Percentiles rank a stretch among this genome's conserved stretches.
Evolutionary conservation across 2,888 invertebrate genomes (phyloP).

Genomic region (Bellardia pandia): DNA sequence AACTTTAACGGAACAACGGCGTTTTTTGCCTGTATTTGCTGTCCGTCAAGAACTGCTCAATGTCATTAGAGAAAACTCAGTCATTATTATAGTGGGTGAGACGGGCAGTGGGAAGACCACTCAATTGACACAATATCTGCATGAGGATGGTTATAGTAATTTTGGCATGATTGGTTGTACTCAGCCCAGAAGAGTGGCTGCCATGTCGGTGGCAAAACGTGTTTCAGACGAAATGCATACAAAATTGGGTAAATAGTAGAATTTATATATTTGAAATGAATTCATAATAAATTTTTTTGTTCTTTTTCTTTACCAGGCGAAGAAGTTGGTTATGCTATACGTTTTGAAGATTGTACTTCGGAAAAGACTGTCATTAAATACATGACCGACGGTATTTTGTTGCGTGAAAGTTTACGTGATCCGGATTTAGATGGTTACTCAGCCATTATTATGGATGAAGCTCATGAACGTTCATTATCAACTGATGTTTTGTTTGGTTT

Average conservation of each 20-base stretch:
- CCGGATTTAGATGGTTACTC: constrained; percentile 98
- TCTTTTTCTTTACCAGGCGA: constrained; percentile 86
- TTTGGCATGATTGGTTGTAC: constrained; percentile 99
- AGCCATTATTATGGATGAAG: constrained; percentile 99
- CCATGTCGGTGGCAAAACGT: constrained; percentile 99
- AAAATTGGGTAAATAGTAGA: constrained; percentile 87
- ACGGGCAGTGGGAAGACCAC: constrained; percentile 92
- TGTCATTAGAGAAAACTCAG: constrained; percentile 95
- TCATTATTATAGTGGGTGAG: constrained; percentile 95
- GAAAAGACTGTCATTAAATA: constrained; percentile 97
- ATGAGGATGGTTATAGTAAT: constrained; percentile 97
- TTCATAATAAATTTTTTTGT: constrained; percentile 15
- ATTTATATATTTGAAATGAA: neutral
- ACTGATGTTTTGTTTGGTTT: constrained; percentile 99
- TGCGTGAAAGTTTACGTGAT: constrained; percentile 97
- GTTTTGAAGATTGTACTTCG: constrained; percentile 99
- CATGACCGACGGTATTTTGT: constrained; percentile 99
- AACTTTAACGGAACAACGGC: constrained; percentile 93
- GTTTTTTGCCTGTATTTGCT: constrained; percentile 97
- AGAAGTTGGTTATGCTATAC: constrained; percentile 99
- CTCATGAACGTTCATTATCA: constrained; percentile 98
- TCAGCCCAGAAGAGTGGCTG: constrained; percentile 98
- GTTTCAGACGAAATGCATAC: constrained; percentile 99
- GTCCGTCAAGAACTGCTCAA: constrained; percentile 96
- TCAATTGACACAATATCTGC: constrained; percentile 97